Evolutionary conservation across 1,140 invertebrate genomes (phyloP).

Genomic region (Papilio machaon): DNA sequence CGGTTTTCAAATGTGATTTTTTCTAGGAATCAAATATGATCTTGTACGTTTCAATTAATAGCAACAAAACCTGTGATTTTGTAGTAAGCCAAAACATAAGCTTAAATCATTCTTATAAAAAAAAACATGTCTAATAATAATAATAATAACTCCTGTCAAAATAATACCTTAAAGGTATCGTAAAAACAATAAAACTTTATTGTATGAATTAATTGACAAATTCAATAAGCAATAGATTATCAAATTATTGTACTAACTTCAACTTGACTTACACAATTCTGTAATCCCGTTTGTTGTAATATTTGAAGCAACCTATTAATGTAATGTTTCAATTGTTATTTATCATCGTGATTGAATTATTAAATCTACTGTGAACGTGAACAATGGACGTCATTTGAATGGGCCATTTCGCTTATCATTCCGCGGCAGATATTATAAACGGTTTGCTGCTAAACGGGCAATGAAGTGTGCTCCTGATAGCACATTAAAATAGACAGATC

Average conservation of each 20-base stretch:
- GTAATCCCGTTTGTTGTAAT: slow-evolving; percentile 29
- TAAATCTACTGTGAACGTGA: slow-evolving; percentile 56
- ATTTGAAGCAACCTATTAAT: slow-evolving; percentile 22
- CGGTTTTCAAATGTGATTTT: too few relatives aligned
- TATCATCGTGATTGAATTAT: slow-evolving; percentile 51
- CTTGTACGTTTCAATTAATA: too few relatives aligned
- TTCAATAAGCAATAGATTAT: neutral
- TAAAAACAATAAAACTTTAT: neutral
- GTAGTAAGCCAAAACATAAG: too few relatives aligned
- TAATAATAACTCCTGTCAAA: too few relatives aligned
- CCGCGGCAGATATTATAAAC: slow-evolving; percentile 45
- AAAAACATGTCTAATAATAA: too few relatives aligned
- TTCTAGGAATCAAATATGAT: too few relatives aligned
- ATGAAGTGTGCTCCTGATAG: slow-evolving; percentile 52
- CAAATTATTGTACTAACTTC: neutral
- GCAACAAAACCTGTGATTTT: too few relatives aligned
- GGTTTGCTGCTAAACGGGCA: slow-evolving; percentile 46
- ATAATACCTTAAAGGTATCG: slow-evolving; percentile 3
- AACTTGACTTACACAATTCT: slow-evolving; percentile 44
- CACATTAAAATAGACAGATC: slow-evolving; percentile 1
- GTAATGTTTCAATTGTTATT: slow-evolving; percentile 25
- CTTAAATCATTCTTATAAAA: too few relatives aligned
- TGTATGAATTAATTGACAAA: neutral
- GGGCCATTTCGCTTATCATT: slow-evolving; percentile 47
- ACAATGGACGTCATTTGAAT: slow-evolving; percentile 55